These are phyloP conservation scores for Lycaon pictus DNA, from an alignment of 2,113 vertebrate species.

Conservation along the genomic window DNA sequence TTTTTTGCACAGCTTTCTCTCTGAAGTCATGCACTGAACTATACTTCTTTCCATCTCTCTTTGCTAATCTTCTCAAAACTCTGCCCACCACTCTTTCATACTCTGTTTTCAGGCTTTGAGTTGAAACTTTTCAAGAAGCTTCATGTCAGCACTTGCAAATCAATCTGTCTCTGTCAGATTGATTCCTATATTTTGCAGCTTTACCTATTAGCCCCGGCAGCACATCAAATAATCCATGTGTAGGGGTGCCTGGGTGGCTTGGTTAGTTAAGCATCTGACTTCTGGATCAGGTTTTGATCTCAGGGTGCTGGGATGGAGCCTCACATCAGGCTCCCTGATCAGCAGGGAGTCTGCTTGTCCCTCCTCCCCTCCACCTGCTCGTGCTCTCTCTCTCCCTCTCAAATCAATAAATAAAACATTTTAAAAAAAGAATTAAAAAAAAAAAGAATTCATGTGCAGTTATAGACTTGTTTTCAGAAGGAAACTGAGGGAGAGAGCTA, in stretches of 20 bases:
- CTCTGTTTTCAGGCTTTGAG: neutral
- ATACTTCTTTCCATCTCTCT: neutral
- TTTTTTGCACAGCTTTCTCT: neutral
- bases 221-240: neutral
- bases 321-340: neutral
- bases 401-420: neutral
- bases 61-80: neutral
- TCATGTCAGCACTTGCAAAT: neutral
- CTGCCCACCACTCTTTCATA: neutral
- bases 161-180: neutral
- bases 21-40: neutral
- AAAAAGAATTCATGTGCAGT: neutral
- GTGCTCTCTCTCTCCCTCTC: neutral
- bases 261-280: neutral
- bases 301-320: neutral
- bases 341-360: neutral
- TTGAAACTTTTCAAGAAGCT: neutral
- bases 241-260: neutral
- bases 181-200: constrained; percentile 10
- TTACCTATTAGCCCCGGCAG: neutral
- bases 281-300: neutral
- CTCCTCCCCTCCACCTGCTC: neutral
- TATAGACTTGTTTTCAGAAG: neutral
- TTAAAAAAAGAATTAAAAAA: neutral
- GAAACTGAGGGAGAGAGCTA: neutral